Conservation (phyloP, 35 echinoderm and acorn worm species). For the Heliocidaris tuberculata region DNA sequence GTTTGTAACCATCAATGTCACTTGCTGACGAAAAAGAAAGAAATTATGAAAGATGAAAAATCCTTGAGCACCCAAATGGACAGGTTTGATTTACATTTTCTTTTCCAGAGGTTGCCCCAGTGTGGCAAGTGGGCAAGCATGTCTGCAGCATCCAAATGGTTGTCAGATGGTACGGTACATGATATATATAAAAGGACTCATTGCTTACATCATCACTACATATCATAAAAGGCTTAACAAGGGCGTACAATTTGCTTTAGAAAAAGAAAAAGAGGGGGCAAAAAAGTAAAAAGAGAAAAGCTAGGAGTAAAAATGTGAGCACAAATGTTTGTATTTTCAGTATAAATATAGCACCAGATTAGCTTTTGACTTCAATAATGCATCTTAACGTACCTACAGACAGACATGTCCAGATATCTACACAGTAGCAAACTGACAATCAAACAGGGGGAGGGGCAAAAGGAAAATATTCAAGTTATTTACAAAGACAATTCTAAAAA, state of each 20-base stretch:
- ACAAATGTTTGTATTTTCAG: background rate
- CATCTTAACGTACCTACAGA: background rate
- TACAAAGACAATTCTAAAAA: background rate
- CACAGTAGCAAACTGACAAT: background rate
- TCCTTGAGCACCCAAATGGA: background rate
- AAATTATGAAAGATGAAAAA: background rate
- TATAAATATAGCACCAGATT: conserved; percentile 18
- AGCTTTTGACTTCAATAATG: background rate
- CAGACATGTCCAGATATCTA: conserved; percentile 2
- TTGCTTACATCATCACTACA: background rate
- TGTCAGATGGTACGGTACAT: too few relatives aligned
- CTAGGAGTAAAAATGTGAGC: background rate
- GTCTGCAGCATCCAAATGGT: background rate
- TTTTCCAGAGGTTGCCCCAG: background rate
- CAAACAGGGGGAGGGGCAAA: background rate
- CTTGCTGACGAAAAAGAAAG: too few relatives aligned
- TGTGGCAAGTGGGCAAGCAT: background rate
- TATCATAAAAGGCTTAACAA: background rate
- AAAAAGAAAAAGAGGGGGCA: background rate
- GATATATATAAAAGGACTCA: too few relatives aligned
- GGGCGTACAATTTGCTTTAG: background rate
- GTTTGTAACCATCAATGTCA: too few relatives aligned
- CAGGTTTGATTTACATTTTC: too few relatives aligned
- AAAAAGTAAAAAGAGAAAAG: background rate
- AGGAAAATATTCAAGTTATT: background rate